These are phyloP conservation scores for Sphaeramia orbicularis DNA, from an alignment of 2,797 vertebrate species.

Conservation along the genomic window DNA sequence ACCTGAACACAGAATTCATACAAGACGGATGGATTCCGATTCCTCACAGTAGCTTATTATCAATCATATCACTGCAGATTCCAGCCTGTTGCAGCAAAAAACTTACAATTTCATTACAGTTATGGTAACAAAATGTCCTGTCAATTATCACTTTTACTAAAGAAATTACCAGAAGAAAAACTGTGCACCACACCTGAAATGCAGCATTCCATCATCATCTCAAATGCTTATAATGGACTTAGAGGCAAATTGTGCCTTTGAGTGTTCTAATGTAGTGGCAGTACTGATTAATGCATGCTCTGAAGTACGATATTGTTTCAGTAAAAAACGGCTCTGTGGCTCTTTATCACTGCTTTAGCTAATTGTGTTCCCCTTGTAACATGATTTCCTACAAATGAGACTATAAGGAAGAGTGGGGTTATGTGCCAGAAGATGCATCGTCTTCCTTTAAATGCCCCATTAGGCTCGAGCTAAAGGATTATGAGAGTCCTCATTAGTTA, in stretches of 20 bases:
- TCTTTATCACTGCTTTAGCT: conserved; percentile 82
- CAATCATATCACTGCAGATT: conserved; percentile 39
- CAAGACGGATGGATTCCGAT: conserved; percentile 42
- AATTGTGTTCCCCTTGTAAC: conserved; percentile 87
- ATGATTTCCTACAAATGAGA: conserved; percentile 88
- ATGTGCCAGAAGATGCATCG: conserved; percentile 84
- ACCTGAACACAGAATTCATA: conserved; percentile 29
- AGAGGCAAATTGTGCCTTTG: conserved; percentile 34
- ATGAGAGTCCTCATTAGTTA: conserved; percentile 86
- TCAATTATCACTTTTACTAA: conserved; percentile 16
- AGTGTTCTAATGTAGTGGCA: conserved; percentile 31
- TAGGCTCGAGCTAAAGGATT: conserved; percentile 85
- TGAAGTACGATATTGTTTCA: conserved; percentile 71
- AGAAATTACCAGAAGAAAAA: conserved; percentile 17
- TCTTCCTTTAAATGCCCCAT: conserved; percentile 87
- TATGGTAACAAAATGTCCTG: not conserved
- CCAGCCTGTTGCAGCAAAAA: conserved; percentile 4
- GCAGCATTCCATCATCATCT: conserved; percentile 11
- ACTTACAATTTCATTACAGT: conserved; percentile 22
- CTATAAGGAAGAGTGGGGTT: conserved; percentile 83
- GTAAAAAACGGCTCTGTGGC: conserved; percentile 31
- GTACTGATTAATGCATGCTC: conserved; percentile 61
- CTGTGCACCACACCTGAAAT: conserved; percentile 6
- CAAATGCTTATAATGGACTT: conserved; percentile 26
- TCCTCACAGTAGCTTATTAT: conserved; percentile 47